Percentiles rank a stretch among this genome's conserved stretches.
Evolutionary conservation across 1,140 invertebrate species (phyloP).

Genomic region (Drosophila tropicalis): DNA sequence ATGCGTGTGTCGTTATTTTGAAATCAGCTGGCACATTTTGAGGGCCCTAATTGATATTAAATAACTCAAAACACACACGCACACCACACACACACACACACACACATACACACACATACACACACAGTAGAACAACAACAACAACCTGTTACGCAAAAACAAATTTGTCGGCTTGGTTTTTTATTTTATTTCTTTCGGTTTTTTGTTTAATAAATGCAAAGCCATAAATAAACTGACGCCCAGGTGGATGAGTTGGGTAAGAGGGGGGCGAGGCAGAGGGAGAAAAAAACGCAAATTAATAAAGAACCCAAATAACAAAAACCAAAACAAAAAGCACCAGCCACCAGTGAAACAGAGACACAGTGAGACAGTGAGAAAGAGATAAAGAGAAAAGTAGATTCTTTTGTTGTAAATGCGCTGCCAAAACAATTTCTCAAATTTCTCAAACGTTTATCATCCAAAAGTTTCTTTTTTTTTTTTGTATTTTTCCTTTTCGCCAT

Average conservation of each 20-base stretch:
- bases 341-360: constrained; percentile 6
- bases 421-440: constrained; percentile 69
- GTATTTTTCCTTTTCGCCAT: constrained; percentile 36
- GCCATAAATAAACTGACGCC: constrained; percentile 77
- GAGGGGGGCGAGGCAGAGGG: constrained; percentile 13
- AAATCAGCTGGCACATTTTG: constrained; percentile 66
- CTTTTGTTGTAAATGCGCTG: constrained; percentile 49
- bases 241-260: constrained; percentile 40
- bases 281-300: constrained; percentile 51
- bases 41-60: constrained; percentile 73
- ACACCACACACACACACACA: constrained; percentile 38
- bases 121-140: background rate
- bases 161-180: constrained; percentile 20
- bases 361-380: background rate
- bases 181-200: constrained; percentile 6
- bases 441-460: constrained; percentile 70
- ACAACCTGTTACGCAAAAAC: constrained; percentile 66
- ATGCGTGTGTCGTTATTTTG: constrained; percentile 79
- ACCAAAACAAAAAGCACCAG: constrained; percentile 18
- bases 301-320: constrained; percentile 48
- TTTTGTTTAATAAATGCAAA: constrained; percentile 77
- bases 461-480: constrained; percentile 36
- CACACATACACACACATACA: no score
- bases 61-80: constrained; percentile 49
- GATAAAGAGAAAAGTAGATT: constrained; percentile 37